Conservation (phyloP, 2,888 invertebrate species). For the Diloba caeruleocephala region DNA sequence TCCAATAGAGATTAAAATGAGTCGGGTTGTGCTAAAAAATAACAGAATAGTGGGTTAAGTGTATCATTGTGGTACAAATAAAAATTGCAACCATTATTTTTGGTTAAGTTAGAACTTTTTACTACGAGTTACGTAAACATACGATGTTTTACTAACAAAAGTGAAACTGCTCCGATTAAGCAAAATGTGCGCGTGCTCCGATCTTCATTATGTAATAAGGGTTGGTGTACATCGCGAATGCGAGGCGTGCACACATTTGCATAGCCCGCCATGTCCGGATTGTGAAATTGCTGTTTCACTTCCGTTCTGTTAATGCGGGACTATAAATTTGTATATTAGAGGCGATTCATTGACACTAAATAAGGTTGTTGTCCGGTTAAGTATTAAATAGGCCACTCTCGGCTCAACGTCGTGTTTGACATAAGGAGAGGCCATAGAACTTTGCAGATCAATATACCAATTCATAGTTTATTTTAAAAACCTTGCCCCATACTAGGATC, state of each 20-base stretch:
- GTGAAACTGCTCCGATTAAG: conserved; percentile 76
- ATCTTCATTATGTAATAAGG: conserved; percentile 84
- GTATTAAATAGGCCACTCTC: no score
- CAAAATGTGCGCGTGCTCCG: conserved; percentile 77
- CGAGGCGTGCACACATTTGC: conserved; percentile 66
- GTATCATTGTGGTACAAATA: no score
- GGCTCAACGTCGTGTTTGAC: no score
- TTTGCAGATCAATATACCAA: no score
- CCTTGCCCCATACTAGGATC: no score
- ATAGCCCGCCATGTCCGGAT: conserved; percentile 79
- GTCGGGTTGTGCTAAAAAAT: no score
- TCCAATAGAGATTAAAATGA: no score
- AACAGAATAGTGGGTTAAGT: no score
- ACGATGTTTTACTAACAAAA: conserved; percentile 67
- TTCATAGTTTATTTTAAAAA: no score
- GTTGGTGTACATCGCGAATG: conserved; percentile 68
- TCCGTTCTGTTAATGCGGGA: conserved; percentile 66
- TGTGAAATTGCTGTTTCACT: conserved; percentile 86
- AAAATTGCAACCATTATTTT: no score
- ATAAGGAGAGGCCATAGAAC: no score
- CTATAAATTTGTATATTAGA: conserved; percentile 29
- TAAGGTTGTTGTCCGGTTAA: not conserved
- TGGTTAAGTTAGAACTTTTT: conserved; percentile 36
- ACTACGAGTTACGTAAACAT: conserved; percentile 43
- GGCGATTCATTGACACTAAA: conserved; percentile 12